Evolutionary conservation across 2,797 vertebrate genomes (phyloP).

Genomic region (Neoniphon sammara): DNA sequence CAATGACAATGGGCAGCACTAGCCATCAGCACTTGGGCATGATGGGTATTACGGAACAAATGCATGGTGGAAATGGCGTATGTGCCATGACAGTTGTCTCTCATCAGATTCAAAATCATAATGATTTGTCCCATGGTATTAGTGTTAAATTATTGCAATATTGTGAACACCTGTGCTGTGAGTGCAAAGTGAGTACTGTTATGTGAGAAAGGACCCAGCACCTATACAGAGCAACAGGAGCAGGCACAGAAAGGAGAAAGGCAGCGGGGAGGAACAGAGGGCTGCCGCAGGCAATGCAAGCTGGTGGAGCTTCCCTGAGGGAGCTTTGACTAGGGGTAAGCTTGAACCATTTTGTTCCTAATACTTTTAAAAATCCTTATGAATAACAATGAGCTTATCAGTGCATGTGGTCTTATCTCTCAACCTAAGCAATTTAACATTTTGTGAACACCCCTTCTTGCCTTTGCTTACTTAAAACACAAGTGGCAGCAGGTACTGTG

Average conservation of each 20-base stretch:
- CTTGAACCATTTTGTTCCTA: slow-evolving; percentile 12
- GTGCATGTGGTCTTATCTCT: slow-evolving; percentile 7
- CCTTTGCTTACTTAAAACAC: slow-evolving; percentile 78
- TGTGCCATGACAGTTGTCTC: background rate
- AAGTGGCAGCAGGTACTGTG: slow-evolving; percentile 6
- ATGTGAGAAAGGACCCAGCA: slow-evolving; percentile 52
- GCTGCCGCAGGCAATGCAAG: slow-evolving; percentile 55
- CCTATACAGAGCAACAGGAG: slow-evolving; percentile 40
- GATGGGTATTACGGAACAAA: slow-evolving; percentile 35
- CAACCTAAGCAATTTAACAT: background rate
- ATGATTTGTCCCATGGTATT: background rate
- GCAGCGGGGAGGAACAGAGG: slow-evolving; percentile 21
- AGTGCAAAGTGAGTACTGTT: slow-evolving; percentile 51
- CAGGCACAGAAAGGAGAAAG: slow-evolving; percentile 32
- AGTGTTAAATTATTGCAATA: background rate
- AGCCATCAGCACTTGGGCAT: slow-evolving; percentile 1
- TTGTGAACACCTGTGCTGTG: slow-evolving; percentile 13
- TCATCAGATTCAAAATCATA: slow-evolving; percentile 5
- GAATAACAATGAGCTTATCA: background rate
- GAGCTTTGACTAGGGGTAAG: slow-evolving; percentile 35
- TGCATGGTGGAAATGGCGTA: slow-evolving; percentile 2
- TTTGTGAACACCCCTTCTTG: slow-evolving; percentile 37
- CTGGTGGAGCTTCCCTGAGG: slow-evolving; percentile 33
- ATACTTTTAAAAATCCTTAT: slow-evolving; percentile 3
- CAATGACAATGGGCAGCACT: slow-evolving; percentile 31